Evolutionary conservation across 2,888 invertebrate species (phyloP), one percentile per base, ranked within the genome.

Genomic region (Platycheirus albimanus): DNA sequence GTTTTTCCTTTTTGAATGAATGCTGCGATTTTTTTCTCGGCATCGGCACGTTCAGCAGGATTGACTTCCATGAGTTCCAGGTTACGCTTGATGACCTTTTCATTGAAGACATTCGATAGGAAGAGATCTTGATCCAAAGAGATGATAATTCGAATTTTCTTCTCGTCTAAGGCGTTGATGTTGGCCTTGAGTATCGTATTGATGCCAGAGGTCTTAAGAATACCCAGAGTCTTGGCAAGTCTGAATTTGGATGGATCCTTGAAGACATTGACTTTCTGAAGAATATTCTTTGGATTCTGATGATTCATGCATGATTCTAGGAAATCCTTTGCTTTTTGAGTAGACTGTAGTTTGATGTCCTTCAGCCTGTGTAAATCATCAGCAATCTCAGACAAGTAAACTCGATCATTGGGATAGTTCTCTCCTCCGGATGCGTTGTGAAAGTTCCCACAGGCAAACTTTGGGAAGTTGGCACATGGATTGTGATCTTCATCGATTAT

Each of bases 321-420:
- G 20, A 70, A 84, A n/a, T 84, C 84, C 64, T 79, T 79, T 33
- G 84, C 84, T 41, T 84, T 84, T 1, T 70, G 45, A 5, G 79
- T 74, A 2, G 79, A 51, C 11, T 79, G 36, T 0, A 84, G 47
- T 52, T 84, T 84, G 11, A 79, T 61, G 13, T 75, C 79, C 41
- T 51, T 75, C 47, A 84, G 15, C 3, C 15, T 20, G 2, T 52
- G 45, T 0, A 84, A 41, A 11, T 84, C 84, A 3, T 74, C 61
- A n/a, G 84, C 84, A 36, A 84, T 74, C 13, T 74, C 70, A 3
- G 84, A 74, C 3, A 75, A 63, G 43, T 84, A 84, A 0, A 84
- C 79, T 3, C 79, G 28, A 52, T 84, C 84, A n/a, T 84, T 75
- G n/a, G 84, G 84, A 30, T 84, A 84, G 11, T 64, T 49, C 36